Percentiles rank a stretch among this genome's conserved stretches.
phyloP scores from a whole-genome alignment of 2,113 vertebrate species.

The Camelus bactrianus region DNA sequence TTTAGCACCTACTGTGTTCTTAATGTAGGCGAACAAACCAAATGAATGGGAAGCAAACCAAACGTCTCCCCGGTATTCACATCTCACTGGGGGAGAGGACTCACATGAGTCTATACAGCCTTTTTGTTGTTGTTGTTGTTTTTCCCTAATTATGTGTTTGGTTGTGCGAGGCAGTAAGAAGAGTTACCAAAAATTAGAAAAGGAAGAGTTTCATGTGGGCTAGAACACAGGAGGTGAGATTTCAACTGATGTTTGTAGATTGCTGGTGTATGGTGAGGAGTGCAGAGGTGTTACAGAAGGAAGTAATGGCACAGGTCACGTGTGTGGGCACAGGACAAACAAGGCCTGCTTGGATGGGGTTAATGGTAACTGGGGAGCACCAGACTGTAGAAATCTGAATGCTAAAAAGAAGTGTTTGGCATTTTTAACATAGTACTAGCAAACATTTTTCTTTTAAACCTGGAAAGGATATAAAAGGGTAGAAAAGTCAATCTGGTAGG shows the following conservation, averaged over 20 bases:
- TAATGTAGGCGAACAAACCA: not conserved
- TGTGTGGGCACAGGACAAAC: not conserved
- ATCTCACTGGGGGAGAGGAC: not conserved
- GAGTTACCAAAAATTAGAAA: not conserved
- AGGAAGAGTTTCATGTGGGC: not conserved
- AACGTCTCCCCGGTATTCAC: too few species aligned
- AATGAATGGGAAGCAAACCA: not conserved
- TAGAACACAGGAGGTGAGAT: not conserved
- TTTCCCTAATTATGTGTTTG: not conserved
- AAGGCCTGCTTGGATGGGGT: not conserved
- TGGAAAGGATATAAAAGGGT: not conserved
- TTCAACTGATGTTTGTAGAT: not conserved
- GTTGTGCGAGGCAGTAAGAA: not conserved
- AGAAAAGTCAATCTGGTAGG: not conserved
- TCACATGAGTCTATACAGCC: not conserved
- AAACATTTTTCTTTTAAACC: not conserved
- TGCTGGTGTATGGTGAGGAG: not conserved
- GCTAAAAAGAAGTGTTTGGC: not conserved
- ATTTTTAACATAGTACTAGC: not conserved
- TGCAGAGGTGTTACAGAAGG: not conserved
- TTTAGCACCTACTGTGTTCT: not conserved
- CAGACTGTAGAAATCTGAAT: not conserved
- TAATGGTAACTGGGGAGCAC: not conserved
- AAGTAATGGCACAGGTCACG: not conserved
- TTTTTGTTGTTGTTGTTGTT: not conserved